phyloP scores from a whole-genome alignment of 1,140 invertebrate species.

The Calephelis nemesis region DNA sequence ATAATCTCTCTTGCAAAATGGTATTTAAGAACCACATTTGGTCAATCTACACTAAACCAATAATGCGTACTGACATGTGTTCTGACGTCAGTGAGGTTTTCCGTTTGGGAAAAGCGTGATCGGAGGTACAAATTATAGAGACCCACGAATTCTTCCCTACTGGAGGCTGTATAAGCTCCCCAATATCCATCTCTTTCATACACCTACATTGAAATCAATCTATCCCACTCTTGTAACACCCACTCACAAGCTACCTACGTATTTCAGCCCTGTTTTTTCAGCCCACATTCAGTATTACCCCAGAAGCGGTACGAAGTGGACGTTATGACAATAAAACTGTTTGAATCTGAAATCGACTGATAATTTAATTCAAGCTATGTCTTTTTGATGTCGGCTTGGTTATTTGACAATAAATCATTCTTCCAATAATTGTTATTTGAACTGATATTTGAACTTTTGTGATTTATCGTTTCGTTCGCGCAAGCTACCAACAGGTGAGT shows the following conservation, averaged over 20 bases:
- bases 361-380: conserved; percentile 12
- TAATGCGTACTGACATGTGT: conserved; percentile 7
- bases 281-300: conserved; percentile 13
- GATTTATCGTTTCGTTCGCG: conserved; percentile 20
- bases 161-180: conserved; percentile 7
- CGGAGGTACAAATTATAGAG: conserved; percentile 9
- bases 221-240: background rate
- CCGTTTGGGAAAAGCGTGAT: conserved; percentile 10
- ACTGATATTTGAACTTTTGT: conserved; percentile 16
- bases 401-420: conserved; percentile 7
- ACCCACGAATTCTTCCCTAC: conserved; percentile 10
- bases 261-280: conserved; percentile 14
- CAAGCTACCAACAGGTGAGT: conserved; percentile 25
- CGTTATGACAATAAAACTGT: conserved; percentile 14
- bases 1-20: no score
- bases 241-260: conserved; percentile 10
- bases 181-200: background rate
- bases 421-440: conserved; percentile 14
- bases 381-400: conserved; percentile 16
- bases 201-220: background rate
- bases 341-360: conserved; percentile 16
- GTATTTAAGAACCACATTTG: background rate
- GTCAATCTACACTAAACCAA: background rate
- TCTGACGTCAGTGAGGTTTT: conserved; percentile 10
- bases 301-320: conserved; percentile 7